Evolutionary conservation across 2,888 invertebrate species (phyloP).

Genomic region (Ichneumon xanthorius): DNA sequence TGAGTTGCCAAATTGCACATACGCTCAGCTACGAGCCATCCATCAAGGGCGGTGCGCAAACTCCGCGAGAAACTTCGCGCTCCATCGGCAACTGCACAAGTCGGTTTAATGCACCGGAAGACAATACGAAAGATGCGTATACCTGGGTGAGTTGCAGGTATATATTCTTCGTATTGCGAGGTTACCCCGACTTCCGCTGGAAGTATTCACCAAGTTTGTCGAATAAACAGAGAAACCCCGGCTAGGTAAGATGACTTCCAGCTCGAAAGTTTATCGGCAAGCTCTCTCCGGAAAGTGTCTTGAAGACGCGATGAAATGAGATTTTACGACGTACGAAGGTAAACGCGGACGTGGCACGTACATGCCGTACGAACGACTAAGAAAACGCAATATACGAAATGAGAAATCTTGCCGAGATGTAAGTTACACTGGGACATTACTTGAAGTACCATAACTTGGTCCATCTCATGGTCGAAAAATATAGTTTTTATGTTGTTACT

Average conservation of each 20-base stretch:
- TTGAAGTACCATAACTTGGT: neutral
- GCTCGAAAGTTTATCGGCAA: slow-evolving; percentile 6
- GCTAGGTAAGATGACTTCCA: slow-evolving; percentile 13
- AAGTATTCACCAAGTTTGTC: slow-evolving; percentile 17
- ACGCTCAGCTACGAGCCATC: slow-evolving; percentile 18
- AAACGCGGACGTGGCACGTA: neutral
- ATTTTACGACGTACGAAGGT: slow-evolving; percentile 16
- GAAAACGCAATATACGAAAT: slow-evolving; percentile 21
- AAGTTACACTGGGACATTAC: slow-evolving; percentile 5
- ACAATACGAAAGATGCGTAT: slow-evolving; percentile 31
- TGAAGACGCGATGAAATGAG: slow-evolving; percentile 9
- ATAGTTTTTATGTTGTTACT: neutral
- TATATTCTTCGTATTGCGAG: neutral
- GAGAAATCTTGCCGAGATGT: slow-evolving; percentile 2
- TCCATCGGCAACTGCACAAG: neutral
- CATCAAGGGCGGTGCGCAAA: slow-evolving; percentile 42
- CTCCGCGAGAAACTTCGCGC: slow-evolving; percentile 27
- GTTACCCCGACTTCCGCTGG: neutral
- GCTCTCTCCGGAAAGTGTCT: neutral
- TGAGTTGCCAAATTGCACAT: slow-evolving; percentile 47
- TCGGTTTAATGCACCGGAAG: slow-evolving; percentile 1
- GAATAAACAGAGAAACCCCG: slow-evolving; percentile 31
- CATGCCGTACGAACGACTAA: neutral
- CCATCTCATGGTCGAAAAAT: neutral
- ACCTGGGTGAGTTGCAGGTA: slow-evolving; percentile 6